Evolutionary conservation across 1,140 invertebrate genomes (phyloP).

Genomic region (Drosophila takahashii): DNA sequence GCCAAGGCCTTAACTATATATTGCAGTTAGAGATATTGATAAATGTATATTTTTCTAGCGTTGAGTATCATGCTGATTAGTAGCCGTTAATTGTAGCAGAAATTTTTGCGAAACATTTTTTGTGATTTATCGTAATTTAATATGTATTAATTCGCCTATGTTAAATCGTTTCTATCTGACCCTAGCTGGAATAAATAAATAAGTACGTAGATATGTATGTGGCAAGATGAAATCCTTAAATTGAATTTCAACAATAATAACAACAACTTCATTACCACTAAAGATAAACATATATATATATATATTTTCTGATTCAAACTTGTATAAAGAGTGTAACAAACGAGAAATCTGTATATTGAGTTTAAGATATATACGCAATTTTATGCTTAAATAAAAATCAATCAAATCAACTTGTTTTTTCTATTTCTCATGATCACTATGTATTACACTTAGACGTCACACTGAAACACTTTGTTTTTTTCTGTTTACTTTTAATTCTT

Average conservation of each 20-base stretch:
- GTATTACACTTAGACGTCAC: conserved; percentile 18
- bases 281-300: conserved; percentile 53
- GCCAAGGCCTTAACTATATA: conserved; percentile 45
- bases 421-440: conserved; percentile 11
- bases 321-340: conserved; percentile 51
- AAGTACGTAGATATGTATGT: conserved; percentile 25
- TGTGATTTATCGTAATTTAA: conserved; percentile 78
- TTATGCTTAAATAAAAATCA: conserved; percentile 55
- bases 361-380: conserved; percentile 62
- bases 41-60: conserved; percentile 74
- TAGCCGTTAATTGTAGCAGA: conserved; percentile 72
- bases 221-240: conserved; percentile 44
- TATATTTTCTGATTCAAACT: conserved; percentile 73
- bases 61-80: conserved; percentile 39
- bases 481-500: conserved; percentile 13
- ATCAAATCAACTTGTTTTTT: conserved; percentile 12
- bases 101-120: conserved; percentile 76
- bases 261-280: conserved; percentile 50
- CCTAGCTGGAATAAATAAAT: conserved; percentile 41
- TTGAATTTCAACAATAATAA: conserved; percentile 70
- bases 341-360: conserved; percentile 47
- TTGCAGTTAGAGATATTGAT: conserved; percentile 41
- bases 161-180: conserved; percentile 59
- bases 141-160: conserved; percentile 62
- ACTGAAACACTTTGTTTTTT: conserved; percentile 18